A percentile compares a stretch with the other conserved stretches of the same genome.
phyloP scores from a whole-genome alignment of 2,888 invertebrate genomes.

The Atrina japonica region DNA sequence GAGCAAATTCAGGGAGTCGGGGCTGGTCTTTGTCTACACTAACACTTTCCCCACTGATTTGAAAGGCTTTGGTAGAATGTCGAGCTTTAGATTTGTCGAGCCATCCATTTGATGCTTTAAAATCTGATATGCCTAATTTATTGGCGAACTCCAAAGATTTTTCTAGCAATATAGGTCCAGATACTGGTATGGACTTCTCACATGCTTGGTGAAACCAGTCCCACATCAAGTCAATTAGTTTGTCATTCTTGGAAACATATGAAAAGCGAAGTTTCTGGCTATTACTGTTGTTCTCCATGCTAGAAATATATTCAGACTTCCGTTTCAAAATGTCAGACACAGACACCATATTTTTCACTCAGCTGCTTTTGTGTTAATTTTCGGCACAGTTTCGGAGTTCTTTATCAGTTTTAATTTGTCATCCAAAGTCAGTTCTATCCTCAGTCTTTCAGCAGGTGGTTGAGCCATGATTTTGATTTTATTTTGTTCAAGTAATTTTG shows the following conservation, averaged over 20 bases:
- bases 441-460: too few relatives aligned
- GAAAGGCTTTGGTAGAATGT: constrained; percentile 31
- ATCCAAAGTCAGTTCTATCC: too few relatives aligned
- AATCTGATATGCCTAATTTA: constrained; percentile 29
- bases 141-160: constrained; percentile 36
- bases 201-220: constrained; percentile 24
- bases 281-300: background rate
- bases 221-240: background rate
- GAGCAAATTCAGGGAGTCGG: background rate
- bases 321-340: constrained; percentile 4
- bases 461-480: too few relatives aligned
- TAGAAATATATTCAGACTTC: constrained; percentile 1
- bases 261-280: background rate
- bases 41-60: background rate
- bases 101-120: constrained; percentile 44
- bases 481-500: too few relatives aligned
- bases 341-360: too few relatives aligned
- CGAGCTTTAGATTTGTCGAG: constrained; percentile 42
- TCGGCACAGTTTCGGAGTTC: too few relatives aligned
- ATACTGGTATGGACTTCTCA: constrained; percentile 19
- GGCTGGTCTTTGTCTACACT: background rate
- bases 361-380: too few relatives aligned
- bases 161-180: constrained; percentile 31
- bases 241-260: too few relatives aligned
- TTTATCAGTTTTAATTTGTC: too few relatives aligned